phyloP scores from a whole-genome alignment of 2,888 invertebrate species.

The Griposia aprilina region DNA sequence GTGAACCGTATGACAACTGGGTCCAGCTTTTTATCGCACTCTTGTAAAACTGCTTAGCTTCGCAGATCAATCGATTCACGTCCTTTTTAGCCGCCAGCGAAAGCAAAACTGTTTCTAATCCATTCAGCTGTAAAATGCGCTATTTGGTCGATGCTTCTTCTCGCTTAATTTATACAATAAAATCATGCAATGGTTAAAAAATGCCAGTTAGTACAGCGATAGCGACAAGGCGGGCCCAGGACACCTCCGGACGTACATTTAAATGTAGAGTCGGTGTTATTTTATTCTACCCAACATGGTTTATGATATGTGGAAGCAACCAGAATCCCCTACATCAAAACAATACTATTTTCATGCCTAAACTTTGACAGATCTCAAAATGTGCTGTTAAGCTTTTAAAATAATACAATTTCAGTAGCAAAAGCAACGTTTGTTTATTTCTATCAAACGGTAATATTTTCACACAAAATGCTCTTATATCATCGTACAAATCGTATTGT shows the following conservation, averaged over 20 bases:
- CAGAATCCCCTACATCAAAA: neutral
- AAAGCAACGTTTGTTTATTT: constrained; percentile 10
- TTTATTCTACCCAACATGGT: neutral
- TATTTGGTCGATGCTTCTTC: too few relatives aligned
- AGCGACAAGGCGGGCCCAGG: too few relatives aligned
- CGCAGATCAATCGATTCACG: too few relatives aligned
- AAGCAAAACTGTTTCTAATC: too few relatives aligned
- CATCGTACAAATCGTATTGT: constrained; percentile 64
- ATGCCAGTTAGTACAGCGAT: too few relatives aligned
- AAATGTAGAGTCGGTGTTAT: neutral
- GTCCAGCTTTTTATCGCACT: too few relatives aligned
- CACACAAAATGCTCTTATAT: constrained; percentile 36
- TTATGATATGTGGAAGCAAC: neutral
- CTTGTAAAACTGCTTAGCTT: too few relatives aligned
- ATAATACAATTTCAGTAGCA: neutral
- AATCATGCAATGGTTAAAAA: too few relatives aligned
- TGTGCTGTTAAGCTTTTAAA: neutral
- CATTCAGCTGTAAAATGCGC: too few relatives aligned
- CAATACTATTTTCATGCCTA: neutral
- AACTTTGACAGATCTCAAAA: neutral
- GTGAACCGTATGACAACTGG: too few relatives aligned
- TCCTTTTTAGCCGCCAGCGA: too few relatives aligned
- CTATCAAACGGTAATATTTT: constrained; percentile 25
- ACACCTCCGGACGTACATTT: neutral
- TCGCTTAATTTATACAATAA: too few relatives aligned